Evolutionary conservation across 2,113 vertebrate genomes (phyloP).

Genomic region (Dipodomys ordii): DNA sequence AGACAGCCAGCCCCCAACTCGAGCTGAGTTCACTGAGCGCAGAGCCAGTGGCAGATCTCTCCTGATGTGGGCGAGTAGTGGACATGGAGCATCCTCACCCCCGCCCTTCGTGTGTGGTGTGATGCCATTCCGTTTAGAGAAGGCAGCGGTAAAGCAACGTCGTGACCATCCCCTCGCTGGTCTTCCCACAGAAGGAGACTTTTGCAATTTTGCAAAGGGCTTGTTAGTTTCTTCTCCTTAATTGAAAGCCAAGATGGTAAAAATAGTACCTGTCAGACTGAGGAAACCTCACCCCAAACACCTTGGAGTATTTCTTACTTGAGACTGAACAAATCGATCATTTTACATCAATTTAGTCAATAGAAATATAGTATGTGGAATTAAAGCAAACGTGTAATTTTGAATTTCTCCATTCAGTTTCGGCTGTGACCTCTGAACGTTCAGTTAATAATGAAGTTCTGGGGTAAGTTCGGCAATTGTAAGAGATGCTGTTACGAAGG

Average conservation of each 20-base stretch:
- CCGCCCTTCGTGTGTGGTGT: neutral
- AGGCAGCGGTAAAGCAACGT: accelerated
- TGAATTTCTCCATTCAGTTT: neutral
- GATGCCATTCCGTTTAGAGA: neutral
- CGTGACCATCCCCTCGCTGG: too few species aligned
- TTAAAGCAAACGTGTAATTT: neutral
- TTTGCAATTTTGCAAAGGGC: accelerated
- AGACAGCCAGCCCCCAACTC: neutral
- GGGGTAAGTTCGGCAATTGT: too few species aligned
- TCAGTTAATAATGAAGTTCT: neutral
- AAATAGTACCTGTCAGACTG: too few species aligned
- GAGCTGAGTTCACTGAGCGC: neutral
- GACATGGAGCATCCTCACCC: accelerated
- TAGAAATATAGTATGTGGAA: neutral
- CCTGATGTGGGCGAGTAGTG: accelerated
- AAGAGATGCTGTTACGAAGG: neutral
- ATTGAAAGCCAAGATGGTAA: neutral
- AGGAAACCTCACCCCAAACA: neutral
- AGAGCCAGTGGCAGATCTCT: accelerated
- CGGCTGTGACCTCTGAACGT: neutral
- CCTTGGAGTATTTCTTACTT: neutral
- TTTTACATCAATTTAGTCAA: neutral
- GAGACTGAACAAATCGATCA: neutral
- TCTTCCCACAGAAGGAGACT: neutral
- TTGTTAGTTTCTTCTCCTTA: neutral